Conservation (phyloP, 2,797 vertebrate species). For the Pygocentrus nattereri region DNA sequence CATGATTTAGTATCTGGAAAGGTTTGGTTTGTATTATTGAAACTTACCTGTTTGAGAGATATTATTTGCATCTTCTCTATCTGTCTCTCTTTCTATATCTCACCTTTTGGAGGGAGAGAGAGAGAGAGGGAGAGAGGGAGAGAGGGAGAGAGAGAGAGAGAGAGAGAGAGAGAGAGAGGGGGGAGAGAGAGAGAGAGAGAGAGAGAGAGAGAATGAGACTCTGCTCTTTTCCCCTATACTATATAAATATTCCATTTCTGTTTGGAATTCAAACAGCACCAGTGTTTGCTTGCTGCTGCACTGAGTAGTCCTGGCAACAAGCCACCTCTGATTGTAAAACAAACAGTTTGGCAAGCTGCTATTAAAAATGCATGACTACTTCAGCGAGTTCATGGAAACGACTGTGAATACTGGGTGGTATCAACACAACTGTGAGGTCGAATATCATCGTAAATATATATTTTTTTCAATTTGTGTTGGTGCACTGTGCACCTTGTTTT, state of each 20-base stretch:
- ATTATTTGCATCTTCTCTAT: not conserved
- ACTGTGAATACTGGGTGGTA: not conserved
- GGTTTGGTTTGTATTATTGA: too few species aligned
- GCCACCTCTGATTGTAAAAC: conserved; percentile 51
- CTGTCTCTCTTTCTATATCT: not conserved
- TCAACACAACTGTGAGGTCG: not conserved
- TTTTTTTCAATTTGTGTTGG: not conserved
- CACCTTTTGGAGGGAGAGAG: conserved; percentile 11
- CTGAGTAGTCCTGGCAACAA: conserved; percentile 40
- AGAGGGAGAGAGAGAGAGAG: too few species aligned
- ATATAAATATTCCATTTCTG: conserved; percentile 42
- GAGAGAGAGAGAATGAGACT: too few species aligned
- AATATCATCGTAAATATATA: conserved; percentile 26
- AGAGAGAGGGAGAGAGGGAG: too few species aligned
- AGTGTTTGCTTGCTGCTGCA: conserved; percentile 31
- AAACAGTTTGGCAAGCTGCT: conserved; percentile 47
- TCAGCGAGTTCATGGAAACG: conserved; percentile 19
- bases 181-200: too few species aligned
- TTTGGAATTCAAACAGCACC: conserved; percentile 26
- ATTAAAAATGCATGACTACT: conserved; percentile 49
- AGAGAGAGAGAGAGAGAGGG: too few species aligned
- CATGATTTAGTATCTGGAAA: too few species aligned
- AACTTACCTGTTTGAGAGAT: not conserved
- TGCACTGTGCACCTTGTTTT: not conserved
- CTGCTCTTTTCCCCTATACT: not conserved